Conservation (phyloP, 1,140 invertebrate species). For the Drosophila pruinosa region DNA sequence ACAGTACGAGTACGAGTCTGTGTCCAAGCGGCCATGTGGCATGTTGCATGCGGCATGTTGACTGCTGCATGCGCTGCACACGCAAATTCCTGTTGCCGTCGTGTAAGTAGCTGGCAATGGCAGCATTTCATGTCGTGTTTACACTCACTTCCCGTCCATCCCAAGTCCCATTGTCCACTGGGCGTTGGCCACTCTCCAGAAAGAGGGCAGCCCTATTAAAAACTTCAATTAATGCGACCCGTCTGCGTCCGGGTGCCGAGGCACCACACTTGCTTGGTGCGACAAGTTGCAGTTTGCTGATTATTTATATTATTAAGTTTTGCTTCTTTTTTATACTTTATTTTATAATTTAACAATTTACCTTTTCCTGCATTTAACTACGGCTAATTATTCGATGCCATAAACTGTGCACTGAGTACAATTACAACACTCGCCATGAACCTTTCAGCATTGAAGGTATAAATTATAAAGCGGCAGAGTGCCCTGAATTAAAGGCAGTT, state of each 20-base stretch:
- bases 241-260: conserved; percentile 18
- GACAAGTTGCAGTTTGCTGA: conserved; percentile 58
- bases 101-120: conserved; percentile 58
- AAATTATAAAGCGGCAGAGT: neutral
- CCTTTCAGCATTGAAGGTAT: neutral
- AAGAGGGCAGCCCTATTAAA: conserved; percentile 66
- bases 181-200: neutral
- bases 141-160: conserved; percentile 67
- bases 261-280: conserved; percentile 41
- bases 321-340: conserved; percentile 33
- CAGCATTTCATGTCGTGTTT: conserved; percentile 76
- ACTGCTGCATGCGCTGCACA: conserved; percentile 39
- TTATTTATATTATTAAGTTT: conserved; percentile 78
- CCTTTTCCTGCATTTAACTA: conserved; percentile 41
- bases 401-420: conserved; percentile 8
- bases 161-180: neutral
- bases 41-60: conserved; percentile 36
- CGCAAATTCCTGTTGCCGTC: conserved; percentile 55
- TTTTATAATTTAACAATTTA: conserved; percentile 58
- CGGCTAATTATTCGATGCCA: conserved; percentile 11
- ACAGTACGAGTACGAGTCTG: neutral
- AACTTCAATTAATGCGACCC: conserved; percentile 63
- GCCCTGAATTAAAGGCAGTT: neutral
- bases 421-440: neutral
- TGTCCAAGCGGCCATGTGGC: conserved; percentile 31